Percentiles rank a stretch among this genome's conserved stretches.
Conservation (phyloP, 2,797 vertebrate species). For the Liparis tanakae region DNA sequence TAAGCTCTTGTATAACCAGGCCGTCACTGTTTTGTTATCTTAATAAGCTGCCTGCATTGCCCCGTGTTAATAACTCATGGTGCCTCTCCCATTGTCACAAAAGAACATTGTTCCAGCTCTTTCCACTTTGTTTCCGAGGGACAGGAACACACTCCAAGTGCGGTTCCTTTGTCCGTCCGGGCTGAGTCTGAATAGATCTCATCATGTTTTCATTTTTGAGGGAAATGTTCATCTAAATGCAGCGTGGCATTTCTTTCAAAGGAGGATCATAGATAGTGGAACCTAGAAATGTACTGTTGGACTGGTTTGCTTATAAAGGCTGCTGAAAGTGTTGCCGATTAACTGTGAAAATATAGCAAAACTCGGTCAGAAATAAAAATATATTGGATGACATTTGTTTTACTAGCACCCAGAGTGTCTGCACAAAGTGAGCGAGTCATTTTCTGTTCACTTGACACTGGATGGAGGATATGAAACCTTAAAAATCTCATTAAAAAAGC, state of each 20-base stretch:
- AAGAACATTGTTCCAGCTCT: slow-evolving; percentile 15
- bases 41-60: slow-evolving; percentile 9
- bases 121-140: slow-evolving; percentile 30
- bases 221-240: slow-evolving; percentile 30
- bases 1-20: not conserved
- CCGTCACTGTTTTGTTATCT: not conserved
- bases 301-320: slow-evolving; percentile 5
- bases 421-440: not conserved
- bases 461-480: slow-evolving; percentile 9
- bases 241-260: slow-evolving; percentile 29
- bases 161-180: slow-evolving; percentile 5
- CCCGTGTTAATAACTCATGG: slow-evolving; percentile 27
- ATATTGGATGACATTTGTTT: not conserved
- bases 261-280: slow-evolving; percentile 13
- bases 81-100: slow-evolving; percentile 1
- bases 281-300: slow-evolving; percentile 16
- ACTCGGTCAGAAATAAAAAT: not conserved
- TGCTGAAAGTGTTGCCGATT: slow-evolving; percentile 8
- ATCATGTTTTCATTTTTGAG: slow-evolving; percentile 39
- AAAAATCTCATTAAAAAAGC: slow-evolving; percentile 42
- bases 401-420: not conserved
- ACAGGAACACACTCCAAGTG: slow-evolving; percentile 13
- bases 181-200: slow-evolving; percentile 22
- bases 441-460: slow-evolving; percentile 24
- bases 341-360: not conserved